Percentiles rank a stretch among this genome's conserved stretches.
phyloP scores from a whole-genome alignment of 2,113 vertebrate genomes.

The Lophochroa leadbeateri region DNA sequence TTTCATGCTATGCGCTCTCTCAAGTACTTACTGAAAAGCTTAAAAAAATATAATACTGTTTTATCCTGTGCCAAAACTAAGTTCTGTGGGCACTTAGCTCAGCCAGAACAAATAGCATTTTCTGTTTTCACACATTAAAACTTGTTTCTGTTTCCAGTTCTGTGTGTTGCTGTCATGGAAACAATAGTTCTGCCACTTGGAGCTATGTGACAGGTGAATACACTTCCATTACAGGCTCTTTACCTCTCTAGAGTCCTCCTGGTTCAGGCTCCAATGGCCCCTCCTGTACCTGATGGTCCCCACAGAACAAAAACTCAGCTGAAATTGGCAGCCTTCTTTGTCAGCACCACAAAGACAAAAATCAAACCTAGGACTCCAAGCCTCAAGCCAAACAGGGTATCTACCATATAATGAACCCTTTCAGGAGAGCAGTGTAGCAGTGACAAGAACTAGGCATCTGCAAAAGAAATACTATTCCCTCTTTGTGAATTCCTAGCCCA shows the following conservation, averaged over 20 bases:
- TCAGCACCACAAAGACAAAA: neutral
- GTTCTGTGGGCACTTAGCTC: neutral
- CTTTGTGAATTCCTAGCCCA: neutral
- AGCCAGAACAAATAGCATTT: neutral
- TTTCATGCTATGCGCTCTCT: rapidly evolving
- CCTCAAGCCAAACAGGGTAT: neutral
- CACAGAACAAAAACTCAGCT: neutral
- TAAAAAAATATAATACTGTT: neutral
- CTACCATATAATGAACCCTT: neutral
- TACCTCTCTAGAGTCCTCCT: neutral
- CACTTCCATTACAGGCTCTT: neutral
- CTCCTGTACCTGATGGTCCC: neutral
- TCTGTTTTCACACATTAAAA: neutral
- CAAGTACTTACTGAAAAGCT: neutral
- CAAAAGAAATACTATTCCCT: neutral
- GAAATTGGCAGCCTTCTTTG: neutral
- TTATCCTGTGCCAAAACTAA: neutral
- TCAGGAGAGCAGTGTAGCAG: neutral
- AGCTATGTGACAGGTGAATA: neutral
- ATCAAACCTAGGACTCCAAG: neutral
- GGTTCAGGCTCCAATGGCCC: neutral
- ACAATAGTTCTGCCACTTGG: neutral
- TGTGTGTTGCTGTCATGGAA: neutral
- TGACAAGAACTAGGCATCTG: neutral
- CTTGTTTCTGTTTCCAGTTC: neutral